phyloP scores from a whole-genome alignment of 92 coral and sea anemone species.

The Zoanthus gigantus region DNA sequence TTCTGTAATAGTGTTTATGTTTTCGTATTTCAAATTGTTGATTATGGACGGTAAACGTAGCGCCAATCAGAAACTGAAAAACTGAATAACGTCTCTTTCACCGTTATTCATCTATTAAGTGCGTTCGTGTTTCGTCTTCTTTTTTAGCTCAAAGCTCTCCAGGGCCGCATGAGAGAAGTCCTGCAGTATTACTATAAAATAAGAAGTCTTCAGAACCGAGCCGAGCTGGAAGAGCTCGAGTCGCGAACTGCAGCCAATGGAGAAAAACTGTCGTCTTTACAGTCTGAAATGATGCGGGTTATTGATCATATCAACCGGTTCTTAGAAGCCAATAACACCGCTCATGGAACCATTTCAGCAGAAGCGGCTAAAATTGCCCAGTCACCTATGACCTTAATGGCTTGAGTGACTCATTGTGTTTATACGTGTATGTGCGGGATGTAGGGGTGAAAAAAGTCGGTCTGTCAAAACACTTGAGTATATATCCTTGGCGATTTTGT shows the following conservation, averaged over 20 bases:
- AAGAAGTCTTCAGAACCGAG: slow-evolving; percentile 87
- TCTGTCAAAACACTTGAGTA: background rate
- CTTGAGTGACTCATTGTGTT: background rate
- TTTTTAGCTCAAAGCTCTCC: slow-evolving; percentile 80
- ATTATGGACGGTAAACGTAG: no score
- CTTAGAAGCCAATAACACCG: slow-evolving; percentile 87
- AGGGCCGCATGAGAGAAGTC: slow-evolving; percentile 92
- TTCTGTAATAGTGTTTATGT: no score
- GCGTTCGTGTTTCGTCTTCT: background rate
- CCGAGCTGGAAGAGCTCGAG: slow-evolving; percentile 88
- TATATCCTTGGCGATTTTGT: background rate
- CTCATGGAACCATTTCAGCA: slow-evolving; percentile 87
- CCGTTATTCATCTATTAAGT: background rate
- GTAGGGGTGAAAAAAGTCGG: background rate
- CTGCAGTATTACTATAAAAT: slow-evolving; percentile 87
- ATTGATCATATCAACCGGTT: slow-evolving; percentile 89
- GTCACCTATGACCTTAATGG: slow-evolving; percentile 54
- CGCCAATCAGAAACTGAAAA: no score
- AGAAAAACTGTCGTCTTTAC: slow-evolving; percentile 77
- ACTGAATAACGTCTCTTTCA: no score
- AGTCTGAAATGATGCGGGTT: slow-evolving; percentile 87
- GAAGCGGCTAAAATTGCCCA: slow-evolving; percentile 84
- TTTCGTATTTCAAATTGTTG: no score
- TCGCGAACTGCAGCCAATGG: slow-evolving; percentile 81
- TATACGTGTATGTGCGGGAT: background rate